phyloP scores from a whole-genome alignment of 2,797 vertebrate species.

The Luscinia megarhynchos region DNA sequence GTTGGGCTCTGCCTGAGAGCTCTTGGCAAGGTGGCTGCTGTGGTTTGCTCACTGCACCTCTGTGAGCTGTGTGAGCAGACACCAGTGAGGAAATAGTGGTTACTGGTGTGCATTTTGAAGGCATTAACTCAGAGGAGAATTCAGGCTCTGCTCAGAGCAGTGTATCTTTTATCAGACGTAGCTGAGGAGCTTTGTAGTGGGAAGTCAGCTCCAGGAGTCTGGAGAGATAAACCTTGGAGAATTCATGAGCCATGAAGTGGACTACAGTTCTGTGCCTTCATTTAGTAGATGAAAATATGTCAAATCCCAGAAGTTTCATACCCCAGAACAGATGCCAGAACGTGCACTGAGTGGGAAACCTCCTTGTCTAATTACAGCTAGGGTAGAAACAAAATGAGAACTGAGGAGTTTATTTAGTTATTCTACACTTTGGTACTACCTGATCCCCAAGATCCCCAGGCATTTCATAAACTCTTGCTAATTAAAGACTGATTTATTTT shows the following conservation, averaged over 20 bases:
- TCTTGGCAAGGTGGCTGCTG: neutral
- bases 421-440: neutral
- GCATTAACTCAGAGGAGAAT: neutral
- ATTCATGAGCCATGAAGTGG: neutral
- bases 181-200: neutral
- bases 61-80: neutral
- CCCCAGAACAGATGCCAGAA: neutral
- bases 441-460: neutral
- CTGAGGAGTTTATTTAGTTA: neutral
- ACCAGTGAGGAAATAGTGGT: neutral
- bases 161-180: neutral
- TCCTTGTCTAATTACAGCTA: neutral
- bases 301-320: neutral
- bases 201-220: neutral
- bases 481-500: conserved; percentile 14
- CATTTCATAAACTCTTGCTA: neutral
- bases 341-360: neutral
- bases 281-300: neutral
- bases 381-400: neutral
- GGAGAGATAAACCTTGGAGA: neutral
- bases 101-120: neutral
- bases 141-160: neutral
- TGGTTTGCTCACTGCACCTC: neutral
- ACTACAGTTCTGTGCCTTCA: neutral
- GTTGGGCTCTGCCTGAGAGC: neutral